Evolutionary conservation across 2,888 invertebrate genomes (phyloP).

Genomic region (Hoplodrina blanda): DNA sequence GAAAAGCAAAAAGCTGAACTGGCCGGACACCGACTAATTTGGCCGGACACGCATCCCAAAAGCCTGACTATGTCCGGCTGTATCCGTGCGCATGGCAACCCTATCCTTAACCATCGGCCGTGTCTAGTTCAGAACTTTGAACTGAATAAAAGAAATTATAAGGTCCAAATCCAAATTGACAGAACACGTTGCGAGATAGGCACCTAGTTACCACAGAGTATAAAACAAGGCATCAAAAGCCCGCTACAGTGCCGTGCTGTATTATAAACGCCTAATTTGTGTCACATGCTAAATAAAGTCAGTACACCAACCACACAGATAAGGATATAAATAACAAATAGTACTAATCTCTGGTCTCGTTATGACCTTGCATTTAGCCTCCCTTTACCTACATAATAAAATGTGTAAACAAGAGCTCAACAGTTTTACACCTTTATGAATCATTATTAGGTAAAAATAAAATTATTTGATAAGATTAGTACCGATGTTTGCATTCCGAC

Average conservation of each 20-base stretch:
- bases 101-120: neutral
- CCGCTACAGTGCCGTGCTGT: neutral
- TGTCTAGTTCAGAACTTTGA: neutral
- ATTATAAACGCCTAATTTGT: slow-evolving; percentile 6
- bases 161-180: too few relatives aligned
- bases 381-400: slow-evolving; percentile 17
- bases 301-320: slow-evolving; percentile 21
- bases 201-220: neutral
- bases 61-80: too few relatives aligned
- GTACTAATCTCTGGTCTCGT: slow-evolving; percentile 35
- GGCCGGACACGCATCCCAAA: too few relatives aligned
- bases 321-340: slow-evolving; percentile 40
- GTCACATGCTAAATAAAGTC: slow-evolving; percentile 7
- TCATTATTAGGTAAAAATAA: slow-evolving; percentile 31
- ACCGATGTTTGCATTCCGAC: slow-evolving; percentile 24
- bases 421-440: slow-evolving; percentile 34
- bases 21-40: too few relatives aligned
- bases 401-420: slow-evolving; percentile 28
- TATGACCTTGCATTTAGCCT: slow-evolving; percentile 43
- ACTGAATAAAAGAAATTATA: neutral
- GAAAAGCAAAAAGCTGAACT: too few relatives aligned
- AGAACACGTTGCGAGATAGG: neutral
- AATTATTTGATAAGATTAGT: slow-evolving; percentile 49
- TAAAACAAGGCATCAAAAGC: neutral
- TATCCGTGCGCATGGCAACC: too few relatives aligned